Evolutionary conservation across 2,888 invertebrate genomes (phyloP).

Genomic region (Hartigia nigra): DNA sequence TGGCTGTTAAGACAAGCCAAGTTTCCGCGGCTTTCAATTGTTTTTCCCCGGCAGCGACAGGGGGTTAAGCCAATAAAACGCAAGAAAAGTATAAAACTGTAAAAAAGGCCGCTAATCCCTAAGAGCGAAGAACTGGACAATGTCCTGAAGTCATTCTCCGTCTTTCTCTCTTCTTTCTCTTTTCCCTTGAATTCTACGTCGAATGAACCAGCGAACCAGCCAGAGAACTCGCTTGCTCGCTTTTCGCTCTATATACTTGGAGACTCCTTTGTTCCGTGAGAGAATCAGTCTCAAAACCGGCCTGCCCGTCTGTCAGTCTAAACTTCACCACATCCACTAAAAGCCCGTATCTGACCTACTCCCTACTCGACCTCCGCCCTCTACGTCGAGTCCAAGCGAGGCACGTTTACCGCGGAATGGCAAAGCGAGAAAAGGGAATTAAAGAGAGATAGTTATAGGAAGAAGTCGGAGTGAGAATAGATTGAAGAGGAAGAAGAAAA

Average conservation of each 20-base stretch:
- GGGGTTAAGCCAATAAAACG: constrained; percentile 48
- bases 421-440: background rate
- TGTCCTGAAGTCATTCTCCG: constrained; percentile 19
- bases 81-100: constrained; percentile 39
- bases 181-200: background rate
- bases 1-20: constrained; percentile 48
- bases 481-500: background rate
- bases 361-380: background rate
- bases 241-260: background rate
- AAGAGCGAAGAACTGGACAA: constrained; percentile 36
- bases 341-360: constrained; percentile 4
- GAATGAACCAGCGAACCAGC: background rate
- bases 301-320: background rate
- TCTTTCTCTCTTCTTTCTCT: background rate
- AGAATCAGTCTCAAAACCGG: constrained; percentile 3
- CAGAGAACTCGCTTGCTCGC: background rate
- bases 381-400: background rate
- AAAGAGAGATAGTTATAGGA: background rate
- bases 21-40: constrained; percentile 47
- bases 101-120: constrained; percentile 42
- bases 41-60: constrained; percentile 38
- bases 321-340: background rate
- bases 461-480: background rate
- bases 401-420: background rate
- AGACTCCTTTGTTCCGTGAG: constrained; percentile 1